Evolutionary conservation across 2,888 invertebrate species (phyloP).

Genomic region (Carcina quercana): DNA sequence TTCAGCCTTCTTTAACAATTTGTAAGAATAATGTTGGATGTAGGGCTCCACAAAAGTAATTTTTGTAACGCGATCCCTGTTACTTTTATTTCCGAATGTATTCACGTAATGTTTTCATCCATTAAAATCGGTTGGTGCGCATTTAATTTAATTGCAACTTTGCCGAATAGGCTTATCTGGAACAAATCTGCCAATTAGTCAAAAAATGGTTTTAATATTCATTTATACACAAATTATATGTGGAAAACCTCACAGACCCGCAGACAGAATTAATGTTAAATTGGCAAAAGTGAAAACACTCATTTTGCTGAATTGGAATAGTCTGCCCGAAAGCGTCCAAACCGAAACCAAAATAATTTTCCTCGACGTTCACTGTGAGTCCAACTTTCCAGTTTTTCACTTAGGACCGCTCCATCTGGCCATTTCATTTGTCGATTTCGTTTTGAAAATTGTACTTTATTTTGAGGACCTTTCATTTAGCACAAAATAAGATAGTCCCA

Average conservation of each 20-base stretch:
- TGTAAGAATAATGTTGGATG: conserved; percentile 42
- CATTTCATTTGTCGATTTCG: conserved; percentile 5
- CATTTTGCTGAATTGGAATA: too few relatives aligned
- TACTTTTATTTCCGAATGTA: not conserved
- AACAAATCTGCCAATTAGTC: too few relatives aligned
- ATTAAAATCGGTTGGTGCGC: too few relatives aligned
- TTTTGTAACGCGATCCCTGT: not conserved
- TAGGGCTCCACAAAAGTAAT: conserved; percentile 12
- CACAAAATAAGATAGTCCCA: too few relatives aligned
- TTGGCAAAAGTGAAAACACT: too few relatives aligned
- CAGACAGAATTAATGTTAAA: too few relatives aligned
- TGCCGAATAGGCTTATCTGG: too few relatives aligned
- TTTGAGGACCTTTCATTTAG: too few relatives aligned
- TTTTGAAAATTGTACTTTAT: conserved; percentile 1
- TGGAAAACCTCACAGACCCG: too few relatives aligned
- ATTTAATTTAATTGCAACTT: too few relatives aligned
- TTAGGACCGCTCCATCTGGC: conserved; percentile 2
- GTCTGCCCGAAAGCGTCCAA: not conserved
- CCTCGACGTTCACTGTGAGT: not conserved
- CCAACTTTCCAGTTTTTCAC: conserved; percentile 2
- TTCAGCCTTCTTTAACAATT: conserved; percentile 55
- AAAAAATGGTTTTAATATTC: too few relatives aligned
- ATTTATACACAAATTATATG: too few relatives aligned
- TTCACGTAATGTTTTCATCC: not conserved
- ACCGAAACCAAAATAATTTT: conserved; percentile 2